Evolutionary conservation across 2,888 invertebrate species (phyloP), one percentile per base, ranked within the genome.

Genomic region (Entomobrya proxima): DNA sequence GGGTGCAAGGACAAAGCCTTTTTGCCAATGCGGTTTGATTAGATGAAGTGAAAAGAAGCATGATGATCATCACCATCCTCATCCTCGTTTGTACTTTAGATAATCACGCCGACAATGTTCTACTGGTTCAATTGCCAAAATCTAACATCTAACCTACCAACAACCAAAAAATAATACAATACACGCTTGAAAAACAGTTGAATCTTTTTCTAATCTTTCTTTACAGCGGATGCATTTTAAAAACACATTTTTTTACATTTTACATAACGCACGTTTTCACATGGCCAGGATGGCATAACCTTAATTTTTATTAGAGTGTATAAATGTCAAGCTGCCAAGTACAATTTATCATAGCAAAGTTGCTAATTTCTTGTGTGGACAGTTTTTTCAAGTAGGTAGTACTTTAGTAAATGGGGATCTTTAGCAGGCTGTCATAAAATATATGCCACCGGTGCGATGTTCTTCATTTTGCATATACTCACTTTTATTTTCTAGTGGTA

Each of bases 261-360:
- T 40, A 24, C 24, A 24, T 67, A 13, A 40, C 11, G 30, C 24
- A 40, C 0, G 21, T 13, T 18, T 21, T 40, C 21, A 40, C 2
- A 2, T 47, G 35, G 78, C 78, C 30, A 79, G 67, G n/a, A n/a
- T n/a, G 67, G 18, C 21, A 80, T 58, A 80, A 55, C 80, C 80
- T 80, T 80, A 80, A 40, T 80, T 80, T 80, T 80, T 80, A 80
- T 80, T 80, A 72, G 80, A 80, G 69, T 72, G 80, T 72, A 72
- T 80, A 80, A 80, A 69, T 69, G 80, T 80, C 80, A 80, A 55
- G 72, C 52, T 80, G 80, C 80, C 80, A 80, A 72, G 55, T 40
- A 69, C 40, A 37, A 80, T 80, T 69, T 80, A 55, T 80, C 80
- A 80, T 69, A 44, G 32, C 21, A 58, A 78, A 69, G 52, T 50